Percentiles rank a stretch among this genome's conserved stretches.
These are phyloP conservation scores for Drosophila fungiperda DNA, from an alignment of 2,888 invertebrate genomes.

Conservation along the genomic window DNA sequence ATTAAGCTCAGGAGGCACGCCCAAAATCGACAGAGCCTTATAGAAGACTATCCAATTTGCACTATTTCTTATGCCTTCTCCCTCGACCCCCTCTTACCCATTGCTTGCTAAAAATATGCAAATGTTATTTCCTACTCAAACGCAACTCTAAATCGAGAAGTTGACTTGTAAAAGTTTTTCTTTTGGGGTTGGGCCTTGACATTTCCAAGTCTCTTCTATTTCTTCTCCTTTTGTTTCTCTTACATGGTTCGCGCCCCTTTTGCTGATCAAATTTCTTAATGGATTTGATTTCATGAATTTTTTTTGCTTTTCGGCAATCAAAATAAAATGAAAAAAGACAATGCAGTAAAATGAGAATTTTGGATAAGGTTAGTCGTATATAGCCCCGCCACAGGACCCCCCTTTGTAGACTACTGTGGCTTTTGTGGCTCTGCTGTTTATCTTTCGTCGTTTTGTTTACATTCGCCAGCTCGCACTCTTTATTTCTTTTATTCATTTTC, in stretches of 20 bases:
- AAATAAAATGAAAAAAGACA: constrained; percentile 30
- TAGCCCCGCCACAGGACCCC: neutral
- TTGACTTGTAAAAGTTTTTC: constrained; percentile 5
- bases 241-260: constrained; percentile 8
- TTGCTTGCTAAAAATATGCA: constrained; percentile 50
- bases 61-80: neutral
- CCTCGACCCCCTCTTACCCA: neutral
- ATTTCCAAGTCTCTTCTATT: constrained; percentile 27
- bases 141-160: constrained; percentile 30
- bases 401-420: constrained; percentile 32
- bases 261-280: constrained; percentile 49
- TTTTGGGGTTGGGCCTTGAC: constrained; percentile 56
- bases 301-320: constrained; percentile 33
- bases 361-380: constrained; percentile 7
- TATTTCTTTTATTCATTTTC: constrained; percentile 7
- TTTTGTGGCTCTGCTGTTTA: constrained; percentile 75
- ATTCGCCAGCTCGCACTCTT: constrained; percentile 53
- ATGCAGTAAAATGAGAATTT: constrained; percentile 16
- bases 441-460: constrained; percentile 76
- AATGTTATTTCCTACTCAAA: constrained; percentile 29
- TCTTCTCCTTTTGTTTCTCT: neutral
- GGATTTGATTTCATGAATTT: constrained; percentile 9
- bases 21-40: constrained; percentile 22
- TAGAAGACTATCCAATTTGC: neutral
- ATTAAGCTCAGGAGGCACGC: constrained; percentile 49